Conservation (phyloP, 2,888 invertebrate species). For the Hyposoter didymator region DNA sequence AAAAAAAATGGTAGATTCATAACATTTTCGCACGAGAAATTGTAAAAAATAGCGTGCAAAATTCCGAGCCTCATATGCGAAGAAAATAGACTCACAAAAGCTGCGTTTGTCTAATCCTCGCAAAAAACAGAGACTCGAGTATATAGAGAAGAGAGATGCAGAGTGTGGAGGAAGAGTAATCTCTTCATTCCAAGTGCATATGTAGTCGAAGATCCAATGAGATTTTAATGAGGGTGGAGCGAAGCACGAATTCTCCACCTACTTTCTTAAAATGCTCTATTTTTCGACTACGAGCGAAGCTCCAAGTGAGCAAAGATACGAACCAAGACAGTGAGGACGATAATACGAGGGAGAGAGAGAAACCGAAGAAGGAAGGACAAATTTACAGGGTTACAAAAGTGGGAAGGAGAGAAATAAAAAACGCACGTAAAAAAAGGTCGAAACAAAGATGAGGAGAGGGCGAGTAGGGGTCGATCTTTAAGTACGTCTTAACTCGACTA, state of each 20-base stretch:
- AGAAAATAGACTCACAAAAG: not conserved
- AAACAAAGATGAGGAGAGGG: conserved; percentile 60
- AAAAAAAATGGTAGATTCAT: too few species aligned
- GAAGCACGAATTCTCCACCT: conserved; percentile 82
- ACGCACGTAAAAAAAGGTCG: conserved; percentile 61
- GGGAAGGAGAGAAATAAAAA: conserved; percentile 37
- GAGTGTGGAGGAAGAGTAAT: conserved; percentile 37
- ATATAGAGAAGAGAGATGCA: conserved; percentile 11
- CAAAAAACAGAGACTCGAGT: conserved; percentile 55
- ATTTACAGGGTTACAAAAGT: conserved; percentile 30
- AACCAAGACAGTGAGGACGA: conserved; percentile 45
- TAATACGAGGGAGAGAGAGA: conserved; percentile 54
- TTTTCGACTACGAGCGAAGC: conserved; percentile 74
- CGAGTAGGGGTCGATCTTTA: conserved; percentile 73
- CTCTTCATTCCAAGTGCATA: conserved; percentile 45
- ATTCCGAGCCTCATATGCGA: not conserved
- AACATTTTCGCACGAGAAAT: too few species aligned
- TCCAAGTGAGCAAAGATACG: conserved; percentile 53
- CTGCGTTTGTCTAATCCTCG: conserved; percentile 5
- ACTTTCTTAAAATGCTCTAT: conserved; percentile 82
- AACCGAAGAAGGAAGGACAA: conserved; percentile 55
- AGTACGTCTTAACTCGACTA: conserved; percentile 81
- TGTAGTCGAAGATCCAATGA: conserved; percentile 76
- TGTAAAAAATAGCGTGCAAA: not conserved
- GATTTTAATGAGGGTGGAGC: conserved; percentile 83